Evolutionary conservation across 2,888 invertebrate species (phyloP).

Genomic region (Aquatica leii): DNA sequence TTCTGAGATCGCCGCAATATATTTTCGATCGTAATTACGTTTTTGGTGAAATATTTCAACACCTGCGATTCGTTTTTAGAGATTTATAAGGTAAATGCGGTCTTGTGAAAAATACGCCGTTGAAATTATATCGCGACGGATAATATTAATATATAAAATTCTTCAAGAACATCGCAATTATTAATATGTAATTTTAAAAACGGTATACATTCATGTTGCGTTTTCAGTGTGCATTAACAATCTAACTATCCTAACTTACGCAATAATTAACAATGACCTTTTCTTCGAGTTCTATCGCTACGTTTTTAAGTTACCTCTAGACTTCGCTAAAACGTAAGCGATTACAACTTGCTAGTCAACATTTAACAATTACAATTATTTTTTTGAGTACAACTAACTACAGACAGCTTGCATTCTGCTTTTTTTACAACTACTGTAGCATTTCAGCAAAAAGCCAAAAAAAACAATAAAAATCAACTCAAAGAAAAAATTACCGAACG

Average conservation of each 20-base stretch:
- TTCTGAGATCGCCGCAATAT: not conserved
- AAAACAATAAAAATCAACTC: slow-evolving; percentile 34
- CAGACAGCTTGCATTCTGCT: slow-evolving; percentile 43
- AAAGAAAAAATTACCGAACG: slow-evolving; percentile 17
- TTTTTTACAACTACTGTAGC: slow-evolving; percentile 40
- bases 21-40: too few relatives aligned
- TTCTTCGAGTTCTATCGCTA: slow-evolving; percentile 49
- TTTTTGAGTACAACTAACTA: slow-evolving; percentile 41
- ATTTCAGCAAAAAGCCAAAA: slow-evolving; percentile 52
- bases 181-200: slow-evolving; percentile 40
- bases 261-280: slow-evolving; percentile 60
- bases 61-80: not conserved
- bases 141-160: not conserved
- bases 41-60: too few relatives aligned
- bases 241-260: slow-evolving; percentile 53
- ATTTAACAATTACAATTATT: slow-evolving; percentile 49
- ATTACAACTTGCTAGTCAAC: slow-evolving; percentile 47
- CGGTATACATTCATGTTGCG: slow-evolving; percentile 49
- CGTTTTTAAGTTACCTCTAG: slow-evolving; percentile 36
- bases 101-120: not conserved
- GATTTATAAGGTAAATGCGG: not conserved
- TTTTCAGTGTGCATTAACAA: slow-evolving; percentile 51
- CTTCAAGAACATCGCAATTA: slow-evolving; percentile 32
- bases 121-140: too few relatives aligned
- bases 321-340: slow-evolving; percentile 46